Base-by-base conservation (phyloP, 1,140 invertebrate species). In the Ostrea edulis region DNA sequence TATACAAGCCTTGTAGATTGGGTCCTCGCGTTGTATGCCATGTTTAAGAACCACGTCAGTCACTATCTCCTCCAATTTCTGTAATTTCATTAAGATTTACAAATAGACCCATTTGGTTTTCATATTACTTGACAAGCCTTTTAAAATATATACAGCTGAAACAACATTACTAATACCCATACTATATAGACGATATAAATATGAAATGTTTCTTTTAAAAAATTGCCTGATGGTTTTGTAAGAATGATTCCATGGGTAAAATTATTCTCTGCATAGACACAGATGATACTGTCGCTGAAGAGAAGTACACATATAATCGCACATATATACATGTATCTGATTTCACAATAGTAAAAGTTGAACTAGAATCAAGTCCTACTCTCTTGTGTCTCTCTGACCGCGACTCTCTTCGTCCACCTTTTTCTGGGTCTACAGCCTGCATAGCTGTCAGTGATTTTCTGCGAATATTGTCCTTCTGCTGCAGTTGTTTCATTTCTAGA, bases 11-110 rank as follows among this genome's bases (percentile, higher is more conserved):
- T 52, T 62, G 53, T 84, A 62, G 4, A 84, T 58, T 25, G 52
- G n/a, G 58, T 62, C 54, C 14, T 29, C 54, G 25, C 8, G 12
- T 5, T 53, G 62, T 11, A 91, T 86, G 2, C 91, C 90, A 65
- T 90, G 84, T 77, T 89, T 44, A 58, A 84, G 65, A 51, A 92
- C 54, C 5, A 92, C 91, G 51, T 81, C 68, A 12, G 82, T 53
- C 11, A 91, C 89, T 12, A 91, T 90, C 71, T 90, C 86, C 84
- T 90, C 86, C 81, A 92, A 86, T 86, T 88, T 90, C 91, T 92
- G 88, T 9, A 86, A 88, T 44, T 44, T 14, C 53, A 84, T 14
- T 0, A 77, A 77, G 9, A 77, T 11, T 35, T 25, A 44, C 35
- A 5, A 44, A 5, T 44, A 44, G 5, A 44, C 5, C 35, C 5